phyloP scores from a whole-genome alignment of 2,888 invertebrate genomes.

The Sceliomorpha sp. region DNA sequence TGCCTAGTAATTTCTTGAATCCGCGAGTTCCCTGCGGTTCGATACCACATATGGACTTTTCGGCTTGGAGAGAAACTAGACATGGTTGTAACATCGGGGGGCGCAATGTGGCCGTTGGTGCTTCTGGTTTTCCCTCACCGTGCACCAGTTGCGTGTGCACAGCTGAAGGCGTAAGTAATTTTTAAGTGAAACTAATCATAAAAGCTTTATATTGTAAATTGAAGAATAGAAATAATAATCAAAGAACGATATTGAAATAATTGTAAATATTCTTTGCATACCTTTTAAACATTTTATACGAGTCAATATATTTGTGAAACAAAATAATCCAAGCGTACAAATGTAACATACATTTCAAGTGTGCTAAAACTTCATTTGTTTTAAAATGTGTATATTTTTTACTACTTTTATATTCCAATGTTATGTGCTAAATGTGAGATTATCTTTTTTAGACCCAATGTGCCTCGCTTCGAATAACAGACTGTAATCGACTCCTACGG shows the following conservation, averaged over 20 bases:
- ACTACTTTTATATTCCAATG: too few species aligned
- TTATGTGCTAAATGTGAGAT: too few species aligned
- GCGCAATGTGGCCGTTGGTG: conserved; percentile 88
- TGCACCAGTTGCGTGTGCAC: conserved; percentile 95
- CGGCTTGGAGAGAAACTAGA: conserved; percentile 91
- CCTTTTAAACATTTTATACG: too few species aligned
- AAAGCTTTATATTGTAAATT: too few species aligned
- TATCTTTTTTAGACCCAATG: conserved; percentile 87
- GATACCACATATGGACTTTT: conserved; percentile 89
- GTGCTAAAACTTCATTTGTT: too few species aligned
- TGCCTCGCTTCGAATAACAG: conserved; percentile 92
- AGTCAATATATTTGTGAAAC: too few species aligned
- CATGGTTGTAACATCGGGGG: conserved; percentile 92
- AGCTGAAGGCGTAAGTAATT: conserved; percentile 87
- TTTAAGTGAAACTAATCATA: too few species aligned
- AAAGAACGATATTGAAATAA: neutral
- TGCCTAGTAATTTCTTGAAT: conserved; percentile 95
- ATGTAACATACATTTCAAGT: too few species aligned
- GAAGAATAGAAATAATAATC: neutral
- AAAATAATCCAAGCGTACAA: too few species aligned
- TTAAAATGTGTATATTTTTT: too few species aligned
- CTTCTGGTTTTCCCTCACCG: conserved; percentile 93
- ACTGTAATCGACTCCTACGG: conserved; percentile 90
- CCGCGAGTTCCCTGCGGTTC: conserved; percentile 92
- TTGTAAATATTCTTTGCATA: neutral